phyloP scores from a whole-genome alignment of 2,113 vertebrate species.

The Acrocephalus arundinaceus region DNA sequence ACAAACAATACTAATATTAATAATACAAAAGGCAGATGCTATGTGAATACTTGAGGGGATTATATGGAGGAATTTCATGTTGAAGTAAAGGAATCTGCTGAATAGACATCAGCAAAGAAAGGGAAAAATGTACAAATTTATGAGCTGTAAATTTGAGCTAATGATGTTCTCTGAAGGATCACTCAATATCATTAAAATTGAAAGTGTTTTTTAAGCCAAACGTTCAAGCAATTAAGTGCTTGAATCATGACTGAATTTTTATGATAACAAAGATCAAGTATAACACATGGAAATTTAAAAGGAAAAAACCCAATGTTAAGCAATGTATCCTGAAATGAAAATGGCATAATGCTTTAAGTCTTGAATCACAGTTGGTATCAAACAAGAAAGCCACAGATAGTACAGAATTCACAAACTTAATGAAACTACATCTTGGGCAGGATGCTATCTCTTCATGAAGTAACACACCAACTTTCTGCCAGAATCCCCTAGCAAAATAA shows the following conservation, averaged over 20 bases:
- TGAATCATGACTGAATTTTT: not conserved
- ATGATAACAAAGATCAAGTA: not conserved
- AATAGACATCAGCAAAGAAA: not conserved
- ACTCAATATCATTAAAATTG: not conserved
- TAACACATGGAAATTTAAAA: not conserved
- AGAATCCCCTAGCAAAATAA: not conserved
- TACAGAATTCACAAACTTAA: not conserved
- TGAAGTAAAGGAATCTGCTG: not conserved
- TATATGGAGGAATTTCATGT: not conserved
- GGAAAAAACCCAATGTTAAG: not conserved
- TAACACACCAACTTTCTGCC: not conserved
- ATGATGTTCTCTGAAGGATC: not conserved
- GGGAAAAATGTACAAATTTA: not conserved
- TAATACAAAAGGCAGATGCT: not conserved
- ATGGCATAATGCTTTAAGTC: not conserved
- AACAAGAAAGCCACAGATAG: not conserved
- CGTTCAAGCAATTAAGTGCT: not conserved
- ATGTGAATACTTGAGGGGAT: not conserved
- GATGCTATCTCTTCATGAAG: not conserved
- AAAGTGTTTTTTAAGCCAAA: not conserved
- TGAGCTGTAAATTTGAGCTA: not conserved
- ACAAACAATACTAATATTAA: not conserved
- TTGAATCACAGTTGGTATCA: not conserved
- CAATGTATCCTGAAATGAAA: not conserved
- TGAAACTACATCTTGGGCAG: not conserved